These are phyloP conservation scores for Habroteleia sp. DNA, from an alignment of 2,888 invertebrate genomes.

Conservation along the genomic window DNA sequence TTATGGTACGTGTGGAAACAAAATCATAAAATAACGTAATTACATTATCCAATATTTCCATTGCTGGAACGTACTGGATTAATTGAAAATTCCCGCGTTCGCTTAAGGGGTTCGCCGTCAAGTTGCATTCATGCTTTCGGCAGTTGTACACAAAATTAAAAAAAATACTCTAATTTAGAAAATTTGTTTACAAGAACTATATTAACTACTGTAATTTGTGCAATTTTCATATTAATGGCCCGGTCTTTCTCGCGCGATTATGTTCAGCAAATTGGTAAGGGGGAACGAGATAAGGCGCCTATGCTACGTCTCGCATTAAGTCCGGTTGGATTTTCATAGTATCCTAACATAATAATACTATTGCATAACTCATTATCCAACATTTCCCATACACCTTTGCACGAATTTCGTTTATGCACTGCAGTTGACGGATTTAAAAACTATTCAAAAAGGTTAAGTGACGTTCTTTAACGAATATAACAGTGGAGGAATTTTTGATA, in stretches of 20 bases:
- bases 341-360: constrained; percentile 53
- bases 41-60: constrained; percentile 24
- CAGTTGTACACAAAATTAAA: too few relatives aligned
- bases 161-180: too few relatives aligned
- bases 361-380: constrained; percentile 63
- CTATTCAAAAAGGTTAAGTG: constrained; percentile 53
- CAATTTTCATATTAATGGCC: constrained; percentile 25
- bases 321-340: constrained; percentile 55
- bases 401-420: constrained; percentile 62
- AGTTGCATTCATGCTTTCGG: too few relatives aligned
- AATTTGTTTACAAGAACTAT: too few relatives aligned
- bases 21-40: constrained; percentile 59
- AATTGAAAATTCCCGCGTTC: too few relatives aligned
- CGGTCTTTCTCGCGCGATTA: constrained; percentile 34
- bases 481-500: constrained; percentile 48
- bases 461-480: constrained; percentile 52
- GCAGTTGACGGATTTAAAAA: constrained; percentile 43
- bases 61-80: too few relatives aligned
- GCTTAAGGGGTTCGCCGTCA: too few relatives aligned
- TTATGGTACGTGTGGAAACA: constrained; percentile 68
- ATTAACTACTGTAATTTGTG: constrained; percentile 11
- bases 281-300: constrained; percentile 51
- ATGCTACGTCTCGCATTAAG: constrained; percentile 47
- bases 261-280: constrained; percentile 51
- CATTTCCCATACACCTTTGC: constrained; percentile 63